phyloP scores from a whole-genome alignment of 2,888 invertebrate genomes.

The Hirtodrosophila confusa region DNA sequence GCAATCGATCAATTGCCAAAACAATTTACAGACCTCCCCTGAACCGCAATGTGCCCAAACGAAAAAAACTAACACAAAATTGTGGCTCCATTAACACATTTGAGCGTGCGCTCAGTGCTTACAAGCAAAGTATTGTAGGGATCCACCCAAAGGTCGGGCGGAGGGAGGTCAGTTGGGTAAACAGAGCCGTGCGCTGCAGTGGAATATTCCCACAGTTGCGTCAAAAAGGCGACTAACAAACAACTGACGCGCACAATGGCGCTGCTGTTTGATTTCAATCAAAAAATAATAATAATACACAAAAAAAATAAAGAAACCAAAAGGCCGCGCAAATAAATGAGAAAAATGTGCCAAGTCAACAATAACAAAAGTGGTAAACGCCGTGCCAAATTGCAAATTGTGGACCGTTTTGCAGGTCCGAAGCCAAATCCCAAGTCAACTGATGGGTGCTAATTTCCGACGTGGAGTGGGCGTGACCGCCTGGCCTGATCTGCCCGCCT shows the following conservation, averaged over 20 bases:
- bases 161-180: constrained; percentile 44
- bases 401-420: constrained; percentile 16
- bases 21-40: constrained; percentile 46
- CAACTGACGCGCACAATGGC: constrained; percentile 32
- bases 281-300: constrained; percentile 43
- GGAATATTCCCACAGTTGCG: constrained; percentile 74
- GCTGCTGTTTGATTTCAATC: constrained; percentile 61
- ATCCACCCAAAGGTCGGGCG: background rate
- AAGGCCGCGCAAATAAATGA: constrained; percentile 62
- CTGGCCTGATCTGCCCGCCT: constrained; percentile 7
- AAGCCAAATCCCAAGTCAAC: constrained; percentile 2
- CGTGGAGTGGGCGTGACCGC: constrained; percentile 54
- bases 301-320: constrained; percentile 26
- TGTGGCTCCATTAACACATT: constrained; percentile 74
- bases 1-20: constrained; percentile 53
- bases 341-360: constrained; percentile 73
- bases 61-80: constrained; percentile 48
- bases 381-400: constrained; percentile 46
- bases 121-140: background rate
- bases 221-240: constrained; percentile 14
- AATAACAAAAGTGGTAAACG: constrained; percentile 52
- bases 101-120: constrained; percentile 50
- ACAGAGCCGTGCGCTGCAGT: constrained; percentile 59
- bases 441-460: constrained; percentile 62
- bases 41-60: constrained; percentile 8